Conservation (phyloP, 2,888 invertebrate species). For the Dicycla oo region DNA sequence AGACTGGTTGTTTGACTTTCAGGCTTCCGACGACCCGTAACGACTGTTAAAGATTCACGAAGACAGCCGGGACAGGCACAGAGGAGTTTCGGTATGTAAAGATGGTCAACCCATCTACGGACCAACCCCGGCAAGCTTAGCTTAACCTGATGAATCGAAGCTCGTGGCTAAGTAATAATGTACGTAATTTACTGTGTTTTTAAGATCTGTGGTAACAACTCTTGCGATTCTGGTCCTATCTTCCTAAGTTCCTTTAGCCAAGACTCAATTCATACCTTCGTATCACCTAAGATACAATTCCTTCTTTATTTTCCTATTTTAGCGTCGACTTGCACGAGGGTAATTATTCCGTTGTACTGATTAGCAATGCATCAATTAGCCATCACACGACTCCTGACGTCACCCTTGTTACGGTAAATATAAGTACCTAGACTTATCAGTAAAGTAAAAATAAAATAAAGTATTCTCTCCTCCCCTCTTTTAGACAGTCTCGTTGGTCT, state of each 20-base stretch:
- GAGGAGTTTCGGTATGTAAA: too few species aligned
- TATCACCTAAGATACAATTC: neutral
- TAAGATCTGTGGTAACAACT: too few species aligned
- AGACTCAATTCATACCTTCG: neutral
- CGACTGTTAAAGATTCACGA: too few species aligned
- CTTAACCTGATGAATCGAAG: too few species aligned
- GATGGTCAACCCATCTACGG: too few species aligned
- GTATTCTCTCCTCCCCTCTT: neutral
- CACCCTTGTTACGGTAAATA: constrained; percentile 6
- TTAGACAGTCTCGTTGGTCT: neutral
- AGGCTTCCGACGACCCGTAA: too few species aligned
- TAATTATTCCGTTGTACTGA: constrained; percentile 32
- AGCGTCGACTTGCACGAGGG: constrained; percentile 4
- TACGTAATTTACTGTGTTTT: too few species aligned
- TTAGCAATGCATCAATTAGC: constrained; percentile 39
- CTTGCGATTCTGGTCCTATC: neutral
- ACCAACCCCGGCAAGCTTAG: too few species aligned
- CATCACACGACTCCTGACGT: constrained; percentile 30
- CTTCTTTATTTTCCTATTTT: neutral
- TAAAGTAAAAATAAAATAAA: neutral
- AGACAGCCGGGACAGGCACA: too few species aligned
- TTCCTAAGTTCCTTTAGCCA: neutral
- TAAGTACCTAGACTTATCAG: neutral
- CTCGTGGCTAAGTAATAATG: too few species aligned
- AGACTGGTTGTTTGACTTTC: too few species aligned